Evolutionary conservation across 2,797 vertebrate species (phyloP).

Genomic region (Tolypeutes matacus): DNA sequence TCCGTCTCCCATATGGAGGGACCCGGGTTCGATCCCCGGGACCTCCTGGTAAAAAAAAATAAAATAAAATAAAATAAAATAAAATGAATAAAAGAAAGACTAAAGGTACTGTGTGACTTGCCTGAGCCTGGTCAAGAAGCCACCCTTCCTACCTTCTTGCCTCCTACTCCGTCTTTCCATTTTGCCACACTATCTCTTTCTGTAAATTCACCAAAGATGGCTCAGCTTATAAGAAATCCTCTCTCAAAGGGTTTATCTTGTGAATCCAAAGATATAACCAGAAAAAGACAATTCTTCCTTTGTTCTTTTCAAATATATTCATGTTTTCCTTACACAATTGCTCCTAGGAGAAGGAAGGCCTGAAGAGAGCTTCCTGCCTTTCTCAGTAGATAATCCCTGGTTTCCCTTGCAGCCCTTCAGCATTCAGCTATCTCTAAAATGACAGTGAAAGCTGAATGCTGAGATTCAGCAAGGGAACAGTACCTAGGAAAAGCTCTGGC

Average conservation of each 20-base stretch:
- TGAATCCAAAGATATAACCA: neutral
- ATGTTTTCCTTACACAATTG: neutral
- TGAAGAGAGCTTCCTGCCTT: neutral
- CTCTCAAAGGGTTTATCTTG: neutral
- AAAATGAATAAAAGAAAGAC: neutral
- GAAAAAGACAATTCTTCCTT: neutral
- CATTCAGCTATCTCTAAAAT: neutral
- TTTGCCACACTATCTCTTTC: neutral
- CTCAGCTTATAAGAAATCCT: neutral
- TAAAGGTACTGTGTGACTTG: too few species aligned
- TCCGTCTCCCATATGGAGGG: too few species aligned
- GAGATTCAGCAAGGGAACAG: neutral
- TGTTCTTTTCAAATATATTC: neutral
- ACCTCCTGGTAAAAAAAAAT: too few species aligned
- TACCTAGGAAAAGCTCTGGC: neutral
- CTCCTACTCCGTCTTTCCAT: neutral
- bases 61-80: neutral
- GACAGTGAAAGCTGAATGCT: neutral
- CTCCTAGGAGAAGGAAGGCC: neutral
- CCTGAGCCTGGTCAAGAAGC: neutral
- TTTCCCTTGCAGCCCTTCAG: neutral
- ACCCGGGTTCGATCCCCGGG: too few species aligned
- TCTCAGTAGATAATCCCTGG: neutral
- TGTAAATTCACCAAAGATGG: neutral
- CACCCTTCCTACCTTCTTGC: neutral